These are phyloP conservation scores for Syncerus caffer DNA, from an alignment of 2,797 vertebrate genomes.

Conservation along the genomic window DNA sequence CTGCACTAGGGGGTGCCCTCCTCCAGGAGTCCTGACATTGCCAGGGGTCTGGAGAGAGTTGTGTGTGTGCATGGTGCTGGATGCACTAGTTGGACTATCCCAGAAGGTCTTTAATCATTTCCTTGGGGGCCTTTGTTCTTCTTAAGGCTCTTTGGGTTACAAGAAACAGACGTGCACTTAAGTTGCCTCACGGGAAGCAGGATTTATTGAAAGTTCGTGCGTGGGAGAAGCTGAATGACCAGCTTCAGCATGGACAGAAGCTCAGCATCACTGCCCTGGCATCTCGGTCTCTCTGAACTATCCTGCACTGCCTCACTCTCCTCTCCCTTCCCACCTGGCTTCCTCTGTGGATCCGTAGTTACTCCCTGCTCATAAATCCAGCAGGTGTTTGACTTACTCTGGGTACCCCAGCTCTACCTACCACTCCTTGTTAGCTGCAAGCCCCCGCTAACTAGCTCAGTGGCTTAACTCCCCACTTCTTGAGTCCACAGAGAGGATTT, in stretches of 20 bases:
- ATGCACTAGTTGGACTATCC: background rate
- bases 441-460: background rate
- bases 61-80: background rate
- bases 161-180: constrained; percentile 66
- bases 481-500: background rate
- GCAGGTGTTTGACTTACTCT: background rate
- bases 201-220: constrained; percentile 50
- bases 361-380: background rate
- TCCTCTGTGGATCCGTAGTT: background rate
- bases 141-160: constrained; percentile 61
- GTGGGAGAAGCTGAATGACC: constrained; percentile 50
- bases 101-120: constrained; percentile 61
- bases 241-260: background rate
- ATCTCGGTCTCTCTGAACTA: background rate
- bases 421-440: background rate
- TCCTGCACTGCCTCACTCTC: background rate
- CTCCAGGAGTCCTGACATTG: background rate
- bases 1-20: background rate
- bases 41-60: background rate
- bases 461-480: background rate
- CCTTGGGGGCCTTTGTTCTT: constrained; percentile 65
- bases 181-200: constrained; percentile 46
- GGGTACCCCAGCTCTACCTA: background rate
- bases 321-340: background rate
- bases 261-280: background rate